Conservation (phyloP, 2,113 vertebrate genomes). For the Bubo blakistoni region DNA sequence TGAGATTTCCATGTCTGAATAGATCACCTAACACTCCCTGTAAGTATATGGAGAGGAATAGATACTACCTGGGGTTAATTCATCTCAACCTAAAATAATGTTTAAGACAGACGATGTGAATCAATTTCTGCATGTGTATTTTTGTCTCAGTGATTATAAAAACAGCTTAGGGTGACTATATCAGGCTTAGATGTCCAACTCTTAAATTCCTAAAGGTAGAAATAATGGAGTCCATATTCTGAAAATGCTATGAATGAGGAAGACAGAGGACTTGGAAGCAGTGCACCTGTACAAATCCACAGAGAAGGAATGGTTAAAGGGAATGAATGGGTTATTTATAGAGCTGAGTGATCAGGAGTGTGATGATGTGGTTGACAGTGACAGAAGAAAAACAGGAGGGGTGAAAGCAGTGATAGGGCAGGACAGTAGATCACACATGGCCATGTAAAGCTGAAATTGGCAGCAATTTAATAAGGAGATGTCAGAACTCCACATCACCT, state of each 20-base stretch:
- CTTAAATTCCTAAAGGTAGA: background rate
- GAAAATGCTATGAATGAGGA: background rate
- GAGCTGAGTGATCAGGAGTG: background rate
- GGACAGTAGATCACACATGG: background rate
- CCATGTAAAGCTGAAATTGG: background rate
- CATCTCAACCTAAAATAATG: background rate
- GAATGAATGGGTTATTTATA: slow-evolving; percentile 5
- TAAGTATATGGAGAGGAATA: background rate
- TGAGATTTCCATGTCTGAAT: background rate
- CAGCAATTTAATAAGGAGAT: background rate
- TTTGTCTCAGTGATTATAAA: background rate
- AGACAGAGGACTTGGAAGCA: background rate
- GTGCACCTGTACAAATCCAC: background rate
- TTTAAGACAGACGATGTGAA: background rate
- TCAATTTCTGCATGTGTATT: background rate
- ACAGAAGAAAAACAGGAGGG: background rate
- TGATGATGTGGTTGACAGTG: background rate
- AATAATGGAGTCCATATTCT: background rate
- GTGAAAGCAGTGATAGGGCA: background rate
- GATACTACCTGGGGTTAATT: background rate
- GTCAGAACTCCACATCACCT: background rate
- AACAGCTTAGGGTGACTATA: background rate
- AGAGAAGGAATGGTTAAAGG: background rate
- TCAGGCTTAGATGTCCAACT: background rate
- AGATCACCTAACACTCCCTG: background rate